A percentile compares a stretch with the other conserved stretches of the same genome.
phyloP scores from a whole-genome alignment of 2,113 vertebrate genomes.

The Podarcis muralis region DNA sequence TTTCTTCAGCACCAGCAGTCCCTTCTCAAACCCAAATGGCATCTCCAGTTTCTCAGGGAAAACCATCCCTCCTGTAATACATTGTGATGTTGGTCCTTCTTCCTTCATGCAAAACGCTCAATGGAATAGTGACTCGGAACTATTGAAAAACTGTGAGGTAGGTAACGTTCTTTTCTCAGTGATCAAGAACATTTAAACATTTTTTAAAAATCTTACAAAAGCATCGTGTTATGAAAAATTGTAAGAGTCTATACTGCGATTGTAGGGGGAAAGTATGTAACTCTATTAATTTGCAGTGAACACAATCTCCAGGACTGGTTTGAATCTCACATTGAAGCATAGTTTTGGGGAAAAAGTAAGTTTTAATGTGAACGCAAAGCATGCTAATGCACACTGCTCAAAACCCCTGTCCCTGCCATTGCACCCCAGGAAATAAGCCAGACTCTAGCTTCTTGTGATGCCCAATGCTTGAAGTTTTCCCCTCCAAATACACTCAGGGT shows the following conservation, averaged over 20 bases:
- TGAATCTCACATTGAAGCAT: not conserved
- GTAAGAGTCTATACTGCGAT: not conserved
- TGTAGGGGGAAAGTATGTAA: not conserved
- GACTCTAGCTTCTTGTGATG: too few relatives aligned
- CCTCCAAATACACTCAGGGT: too few relatives aligned
- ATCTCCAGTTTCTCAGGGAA: constrained; percentile 84
- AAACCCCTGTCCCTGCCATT: too few relatives aligned
- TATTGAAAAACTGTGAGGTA: constrained; percentile 92
- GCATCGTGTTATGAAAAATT: not conserved
- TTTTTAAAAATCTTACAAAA: not conserved
- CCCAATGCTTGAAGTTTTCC: too few relatives aligned
- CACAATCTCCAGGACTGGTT: not conserved
- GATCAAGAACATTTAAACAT: not conserved
- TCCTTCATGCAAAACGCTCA: constrained; percentile 88
- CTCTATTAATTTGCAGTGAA: too few relatives aligned
- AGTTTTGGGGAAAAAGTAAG: too few relatives aligned
- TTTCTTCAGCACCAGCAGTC: constrained; percentile 71
- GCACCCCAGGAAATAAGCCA: too few relatives aligned
- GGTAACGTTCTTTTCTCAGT: constrained; percentile 1
- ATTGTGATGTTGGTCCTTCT: constrained; percentile 80
- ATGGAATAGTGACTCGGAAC: constrained; percentile 80
- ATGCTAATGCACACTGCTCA: too few relatives aligned
- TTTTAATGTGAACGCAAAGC: too few relatives aligned
- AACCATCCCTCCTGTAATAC: constrained; percentile 80
- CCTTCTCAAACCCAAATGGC: constrained; percentile 68